A percentile compares a stretch with the other conserved stretches of the same genome.
phyloP scores from a whole-genome alignment of 2,113 vertebrate species.

The Lamprologus tigripictilis region DNA sequence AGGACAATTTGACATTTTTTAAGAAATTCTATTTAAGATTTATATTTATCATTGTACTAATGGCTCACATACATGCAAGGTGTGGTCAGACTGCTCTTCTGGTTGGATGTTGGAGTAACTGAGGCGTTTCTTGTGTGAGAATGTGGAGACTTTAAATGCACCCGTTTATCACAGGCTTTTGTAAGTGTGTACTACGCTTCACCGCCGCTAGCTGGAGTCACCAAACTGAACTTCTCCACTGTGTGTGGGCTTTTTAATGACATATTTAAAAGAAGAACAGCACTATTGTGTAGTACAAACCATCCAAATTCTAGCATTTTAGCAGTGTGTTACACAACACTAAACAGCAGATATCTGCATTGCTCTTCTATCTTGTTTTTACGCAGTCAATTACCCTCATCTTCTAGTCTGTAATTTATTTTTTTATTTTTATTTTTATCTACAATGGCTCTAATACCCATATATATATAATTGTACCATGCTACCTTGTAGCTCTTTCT shows the following conservation, averaged over 20 bases:
- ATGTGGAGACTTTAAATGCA: background rate
- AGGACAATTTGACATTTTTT: background rate
- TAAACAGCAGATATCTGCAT: background rate
- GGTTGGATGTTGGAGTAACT: background rate
- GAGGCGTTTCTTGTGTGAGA: background rate
- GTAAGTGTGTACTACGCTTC: background rate
- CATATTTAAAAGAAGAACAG: background rate
- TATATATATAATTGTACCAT: background rate
- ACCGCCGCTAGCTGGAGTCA: background rate
- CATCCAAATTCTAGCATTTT: background rate
- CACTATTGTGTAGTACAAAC: background rate
- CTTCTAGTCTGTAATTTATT: fast-evolving
- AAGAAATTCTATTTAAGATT: background rate
- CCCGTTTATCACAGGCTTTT: background rate
- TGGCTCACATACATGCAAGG: background rate
- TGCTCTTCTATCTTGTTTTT: background rate
- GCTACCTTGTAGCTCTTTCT: background rate
- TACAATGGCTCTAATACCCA: background rate
- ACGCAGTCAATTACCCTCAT: background rate
- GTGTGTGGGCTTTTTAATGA: background rate
- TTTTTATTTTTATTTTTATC: fast-evolving
- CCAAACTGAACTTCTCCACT: background rate
- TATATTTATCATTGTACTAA: background rate
- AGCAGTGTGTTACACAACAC: fast-evolving
- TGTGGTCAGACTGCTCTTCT: background rate